These are phyloP conservation scores for Cephus runcator DNA, from an alignment of 2,888 invertebrate species.

Conservation along the genomic window DNA sequence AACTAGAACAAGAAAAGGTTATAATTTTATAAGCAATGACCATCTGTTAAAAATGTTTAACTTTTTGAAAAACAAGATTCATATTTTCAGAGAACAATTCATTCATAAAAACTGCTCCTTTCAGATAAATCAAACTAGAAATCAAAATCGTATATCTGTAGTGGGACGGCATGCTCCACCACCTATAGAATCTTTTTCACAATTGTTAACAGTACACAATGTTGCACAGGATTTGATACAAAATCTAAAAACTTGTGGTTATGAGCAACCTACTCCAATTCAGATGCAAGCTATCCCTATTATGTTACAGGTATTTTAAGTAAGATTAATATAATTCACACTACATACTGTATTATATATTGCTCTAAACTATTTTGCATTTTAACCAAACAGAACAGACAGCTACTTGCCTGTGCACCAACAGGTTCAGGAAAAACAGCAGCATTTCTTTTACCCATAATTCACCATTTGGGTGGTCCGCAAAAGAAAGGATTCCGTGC, in stretches of 20 bases:
- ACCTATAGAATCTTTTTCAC: constrained; percentile 78
- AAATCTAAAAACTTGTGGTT: constrained; percentile 78
- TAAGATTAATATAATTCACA: constrained; percentile 6
- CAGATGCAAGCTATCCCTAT: constrained; percentile 94
- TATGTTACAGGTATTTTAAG: constrained; percentile 76
- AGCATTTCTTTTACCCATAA: constrained; percentile 90
- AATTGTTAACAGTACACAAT: constrained; percentile 70
- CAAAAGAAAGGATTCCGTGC: constrained; percentile 84
- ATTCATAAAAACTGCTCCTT: constrained; percentile 33
- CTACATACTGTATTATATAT: background rate
- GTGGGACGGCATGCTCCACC: constrained; percentile 83
- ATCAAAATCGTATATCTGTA: constrained; percentile 80
- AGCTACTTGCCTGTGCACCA: constrained; percentile 93
- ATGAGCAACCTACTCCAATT: constrained; percentile 84
- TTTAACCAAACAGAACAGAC: constrained; percentile 71
- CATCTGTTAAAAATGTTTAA: constrained; percentile 29
- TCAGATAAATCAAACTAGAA: constrained; percentile 80
- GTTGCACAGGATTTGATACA: constrained; percentile 73
- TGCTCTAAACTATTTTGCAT: constrained; percentile 16
- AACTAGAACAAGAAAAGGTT: constrained; percentile 67
- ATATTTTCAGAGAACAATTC: background rate
- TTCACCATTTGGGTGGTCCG: constrained; percentile 79
- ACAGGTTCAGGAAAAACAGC: constrained; percentile 98
- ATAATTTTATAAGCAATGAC: constrained; percentile 63
- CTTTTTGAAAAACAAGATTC: background rate